phyloP scores from a whole-genome alignment of 2,113 vertebrate genomes.

The Hyaena hyaena region DNA sequence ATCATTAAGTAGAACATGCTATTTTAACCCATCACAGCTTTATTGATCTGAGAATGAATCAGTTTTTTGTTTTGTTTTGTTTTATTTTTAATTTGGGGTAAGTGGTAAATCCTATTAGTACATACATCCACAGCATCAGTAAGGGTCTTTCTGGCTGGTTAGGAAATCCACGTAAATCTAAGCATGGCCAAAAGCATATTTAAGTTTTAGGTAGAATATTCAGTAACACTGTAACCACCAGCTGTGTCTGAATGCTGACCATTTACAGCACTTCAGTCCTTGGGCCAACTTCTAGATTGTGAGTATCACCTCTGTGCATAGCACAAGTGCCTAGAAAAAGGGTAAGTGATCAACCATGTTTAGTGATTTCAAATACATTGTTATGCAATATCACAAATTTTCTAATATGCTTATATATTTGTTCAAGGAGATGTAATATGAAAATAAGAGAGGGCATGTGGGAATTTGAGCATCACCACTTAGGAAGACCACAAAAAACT shows the following conservation, averaged over 20 bases:
- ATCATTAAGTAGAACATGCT: not conserved
- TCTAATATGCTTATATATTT: not conserved
- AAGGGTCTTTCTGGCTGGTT: not conserved
- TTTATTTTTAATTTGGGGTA: not conserved
- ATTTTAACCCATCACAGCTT: not conserved
- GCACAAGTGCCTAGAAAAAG: not conserved
- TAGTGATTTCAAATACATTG: not conserved
- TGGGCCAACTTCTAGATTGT: not conserved
- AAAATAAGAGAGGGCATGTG: not conserved
- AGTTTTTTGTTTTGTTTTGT: not conserved
- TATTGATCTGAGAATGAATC: not conserved
- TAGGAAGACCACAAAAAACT: not conserved
- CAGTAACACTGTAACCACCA: not conserved
- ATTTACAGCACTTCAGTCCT: not conserved
- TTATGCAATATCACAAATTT: not conserved
- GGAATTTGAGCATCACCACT: not conserved
- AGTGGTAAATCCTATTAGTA: not conserved
- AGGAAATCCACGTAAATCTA: not conserved
- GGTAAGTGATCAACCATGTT: not conserved
- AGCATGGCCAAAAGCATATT: not conserved
- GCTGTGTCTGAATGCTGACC: not conserved
- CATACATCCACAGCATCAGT: not conserved
- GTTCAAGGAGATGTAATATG: not conserved
- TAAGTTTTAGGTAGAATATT: not conserved
- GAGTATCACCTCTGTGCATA: not conserved